phyloP scores from a whole-genome alignment of 2,113 vertebrate species.

The Sinocyclocheilus maitianheensis region DNA sequence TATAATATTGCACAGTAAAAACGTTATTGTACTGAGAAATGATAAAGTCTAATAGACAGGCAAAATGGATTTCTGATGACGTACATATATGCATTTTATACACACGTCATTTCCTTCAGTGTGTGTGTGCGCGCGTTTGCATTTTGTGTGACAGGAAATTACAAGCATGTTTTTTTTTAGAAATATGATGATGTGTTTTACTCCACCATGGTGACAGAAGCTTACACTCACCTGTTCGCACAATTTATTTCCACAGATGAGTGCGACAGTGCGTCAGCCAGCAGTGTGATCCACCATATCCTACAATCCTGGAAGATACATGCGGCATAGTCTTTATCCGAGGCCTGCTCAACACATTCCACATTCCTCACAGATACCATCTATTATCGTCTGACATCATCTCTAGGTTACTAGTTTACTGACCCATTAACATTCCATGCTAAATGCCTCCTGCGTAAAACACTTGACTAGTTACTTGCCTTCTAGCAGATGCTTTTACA shows the following conservation, averaged over 20 bases:
- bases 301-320: background rate
- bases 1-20: background rate
- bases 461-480: slow-evolving; percentile 31
- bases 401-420: slow-evolving; percentile 31
- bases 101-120: background rate
- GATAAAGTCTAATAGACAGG: background rate
- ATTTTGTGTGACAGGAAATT: slow-evolving; percentile 10
- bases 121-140: background rate
- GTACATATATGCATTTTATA: too few species aligned
- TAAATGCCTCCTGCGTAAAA: background rate
- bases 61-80: background rate
- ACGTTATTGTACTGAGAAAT: too few species aligned
- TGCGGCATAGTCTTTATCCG: background rate
- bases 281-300: background rate
- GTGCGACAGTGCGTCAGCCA: slow-evolving; percentile 14
- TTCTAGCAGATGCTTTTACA: slow-evolving; percentile 22
- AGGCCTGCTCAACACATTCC: background rate
- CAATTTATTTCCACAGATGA: slow-evolving; percentile 4
- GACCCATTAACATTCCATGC: slow-evolving; percentile 23
- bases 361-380: background rate
- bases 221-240: background rate
- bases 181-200: slow-evolving; percentile 22
- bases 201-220: background rate
- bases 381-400: slow-evolving; percentile 29
- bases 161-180: background rate